A percentile compares a stretch with the other conserved stretches of the same genome.
Conservation (phyloP, 30 jellyfish, hydroid and myxozoan genomes). For the Pseudorhiza aurosa region DNA sequence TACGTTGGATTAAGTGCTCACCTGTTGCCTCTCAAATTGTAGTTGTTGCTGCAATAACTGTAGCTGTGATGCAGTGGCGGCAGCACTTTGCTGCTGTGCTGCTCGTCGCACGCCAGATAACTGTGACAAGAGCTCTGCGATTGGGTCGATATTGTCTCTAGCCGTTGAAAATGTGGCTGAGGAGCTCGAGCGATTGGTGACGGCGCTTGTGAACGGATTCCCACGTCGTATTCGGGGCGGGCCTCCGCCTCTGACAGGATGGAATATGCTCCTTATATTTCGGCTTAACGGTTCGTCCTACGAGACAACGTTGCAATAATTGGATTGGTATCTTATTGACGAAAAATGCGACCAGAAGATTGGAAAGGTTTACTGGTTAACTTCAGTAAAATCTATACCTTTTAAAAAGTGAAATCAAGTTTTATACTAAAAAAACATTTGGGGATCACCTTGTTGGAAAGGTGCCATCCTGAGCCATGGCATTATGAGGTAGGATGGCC, state of each 20-base stretch:
- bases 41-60: conserved; percentile 94
- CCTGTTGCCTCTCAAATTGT: conserved; percentile 98
- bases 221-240: conserved; percentile 93
- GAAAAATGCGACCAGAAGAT: no score
- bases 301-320: background rate
- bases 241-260: conserved; percentile 88
- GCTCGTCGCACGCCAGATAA: conserved; percentile 98
- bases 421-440: no score
- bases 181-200: conserved; percentile 53
- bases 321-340: no score
- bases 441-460: no score
- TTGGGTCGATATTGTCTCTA: conserved; percentile 94
- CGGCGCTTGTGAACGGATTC: conserved; percentile 65
- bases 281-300: conserved; percentile 95
- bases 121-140: conserved; percentile 95
- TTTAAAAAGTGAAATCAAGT: no score
- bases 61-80: conserved; percentile 95
- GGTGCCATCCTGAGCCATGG: no score
- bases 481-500: no score
- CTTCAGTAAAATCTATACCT: no score
- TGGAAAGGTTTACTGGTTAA: no score
- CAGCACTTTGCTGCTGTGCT: conserved; percentile 94
- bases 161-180: conserved; percentile 93
- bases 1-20: no score
- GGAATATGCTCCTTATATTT: conserved; percentile 91